phyloP scores from a whole-genome alignment of 1,140 invertebrate species.

The Rhyacophila brunnea region DNA sequence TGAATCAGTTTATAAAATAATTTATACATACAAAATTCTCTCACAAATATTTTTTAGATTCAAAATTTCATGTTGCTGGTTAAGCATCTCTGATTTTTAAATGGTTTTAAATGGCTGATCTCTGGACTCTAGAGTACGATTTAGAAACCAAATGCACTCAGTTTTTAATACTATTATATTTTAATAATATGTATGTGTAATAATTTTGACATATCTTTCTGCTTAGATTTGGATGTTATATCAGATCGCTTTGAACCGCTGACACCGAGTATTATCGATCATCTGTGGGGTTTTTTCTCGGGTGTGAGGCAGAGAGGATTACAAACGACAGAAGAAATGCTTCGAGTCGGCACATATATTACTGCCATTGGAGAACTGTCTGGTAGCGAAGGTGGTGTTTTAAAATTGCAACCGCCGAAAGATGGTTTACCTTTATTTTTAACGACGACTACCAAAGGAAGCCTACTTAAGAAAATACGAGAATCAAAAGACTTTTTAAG shows the following conservation, averaged over 20 bases:
- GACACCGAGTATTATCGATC: slow-evolving; percentile 67
- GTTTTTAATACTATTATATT: too few relatives aligned
- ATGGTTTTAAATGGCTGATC: too few relatives aligned
- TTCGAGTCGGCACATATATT: slow-evolving; percentile 70
- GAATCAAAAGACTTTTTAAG: slow-evolving; percentile 63
- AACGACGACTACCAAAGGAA: slow-evolving; percentile 66
- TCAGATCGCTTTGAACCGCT: slow-evolving; percentile 74
- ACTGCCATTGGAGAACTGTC: slow-evolving; percentile 74
- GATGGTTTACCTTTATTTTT: slow-evolving; percentile 70
- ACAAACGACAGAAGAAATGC: slow-evolving; percentile 77
- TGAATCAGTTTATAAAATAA: too few relatives aligned
- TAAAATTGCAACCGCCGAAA: slow-evolving; percentile 67
- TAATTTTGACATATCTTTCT: too few relatives aligned
- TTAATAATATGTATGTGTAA: too few relatives aligned
- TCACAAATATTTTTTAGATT: too few relatives aligned
- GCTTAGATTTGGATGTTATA: slow-evolving; percentile 69
- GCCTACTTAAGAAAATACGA: slow-evolving; percentile 67
- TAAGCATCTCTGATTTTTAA: too few relatives aligned
- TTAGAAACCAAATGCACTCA: too few relatives aligned
- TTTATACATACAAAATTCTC: too few relatives aligned
- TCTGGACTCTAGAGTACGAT: too few relatives aligned
- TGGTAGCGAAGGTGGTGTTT: slow-evolving; percentile 51
- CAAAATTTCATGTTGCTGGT: too few relatives aligned
- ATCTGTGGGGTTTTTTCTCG: slow-evolving; percentile 77
- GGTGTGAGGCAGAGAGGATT: slow-evolving; percentile 72